Conservation (phyloP, 37 sponge, comb jelly and placozoan genomes). For the Ephydatia muelleri region DNA sequence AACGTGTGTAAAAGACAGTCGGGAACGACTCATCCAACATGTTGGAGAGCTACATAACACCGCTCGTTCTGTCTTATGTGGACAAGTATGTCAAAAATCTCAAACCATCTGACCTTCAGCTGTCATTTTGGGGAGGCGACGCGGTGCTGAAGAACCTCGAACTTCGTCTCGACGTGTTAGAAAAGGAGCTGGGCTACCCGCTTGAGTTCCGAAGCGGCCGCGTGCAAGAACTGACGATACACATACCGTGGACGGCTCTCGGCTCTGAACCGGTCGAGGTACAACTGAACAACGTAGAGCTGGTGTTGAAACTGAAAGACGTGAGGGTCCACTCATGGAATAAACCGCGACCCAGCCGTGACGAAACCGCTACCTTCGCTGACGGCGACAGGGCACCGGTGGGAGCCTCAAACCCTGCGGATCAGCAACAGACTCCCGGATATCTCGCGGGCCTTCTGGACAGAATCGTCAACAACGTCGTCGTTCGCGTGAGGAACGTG, state of each 20-base stretch:
- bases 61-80: constrained; percentile 87
- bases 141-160: constrained; percentile 87
- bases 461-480: constrained; percentile 81
- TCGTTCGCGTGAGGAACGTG: constrained; percentile 57
- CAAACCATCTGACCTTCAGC: constrained; percentile 84
- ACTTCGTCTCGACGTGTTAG: constrained; percentile 83
- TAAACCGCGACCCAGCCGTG: background rate
- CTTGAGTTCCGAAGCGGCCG: constrained; percentile 78
- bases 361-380: background rate
- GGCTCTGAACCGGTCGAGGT: constrained; percentile 85
- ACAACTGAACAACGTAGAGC: constrained; percentile 71
- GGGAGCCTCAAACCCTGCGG: constrained; percentile 4
- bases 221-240: constrained; percentile 78
- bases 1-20: too few relatives aligned
- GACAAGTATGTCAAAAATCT: constrained; percentile 94
- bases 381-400: background rate
- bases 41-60: constrained; percentile 94
- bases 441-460: constrained; percentile 69
- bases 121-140: constrained; percentile 96
- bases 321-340: constrained; percentile 11
- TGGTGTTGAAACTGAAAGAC: constrained; percentile 58
- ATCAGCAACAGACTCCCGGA: constrained; percentile 56
- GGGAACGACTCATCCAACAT: constrained; percentile 32
- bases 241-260: constrained; percentile 94
- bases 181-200: constrained; percentile 71